Conservation (phyloP, 2,888 invertebrate genomes). For the Eumacrocentrus americanus region DNA sequence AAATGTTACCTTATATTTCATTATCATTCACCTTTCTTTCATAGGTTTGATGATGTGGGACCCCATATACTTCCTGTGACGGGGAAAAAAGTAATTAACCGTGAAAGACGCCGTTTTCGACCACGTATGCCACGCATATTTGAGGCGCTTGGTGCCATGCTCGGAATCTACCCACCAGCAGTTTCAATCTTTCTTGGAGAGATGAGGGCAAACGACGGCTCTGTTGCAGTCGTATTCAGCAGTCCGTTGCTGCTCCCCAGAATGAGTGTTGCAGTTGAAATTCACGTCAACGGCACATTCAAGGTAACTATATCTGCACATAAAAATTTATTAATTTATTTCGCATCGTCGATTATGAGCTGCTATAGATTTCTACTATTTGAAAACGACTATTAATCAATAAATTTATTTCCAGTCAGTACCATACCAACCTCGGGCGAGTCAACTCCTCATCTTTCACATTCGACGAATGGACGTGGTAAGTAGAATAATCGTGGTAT, state of each 20-base stretch:
- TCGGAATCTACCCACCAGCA: slow-evolving; percentile 9
- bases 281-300: slow-evolving; percentile 32
- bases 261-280: slow-evolving; percentile 11
- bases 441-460: no score
- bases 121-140: slow-evolving; percentile 11
- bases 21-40: no score
- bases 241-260: slow-evolving; percentile 16
- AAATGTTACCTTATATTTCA: no score
- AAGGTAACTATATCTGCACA: slow-evolving; percentile 20
- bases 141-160: background rate
- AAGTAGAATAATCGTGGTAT: no score
- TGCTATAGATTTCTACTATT: no score
- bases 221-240: slow-evolving; percentile 25
- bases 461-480: no score
- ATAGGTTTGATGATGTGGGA: background rate
- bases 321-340: slow-evolving; percentile 13
- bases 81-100: background rate
- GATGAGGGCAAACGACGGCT: slow-evolving; percentile 19
- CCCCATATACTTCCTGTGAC: background rate
- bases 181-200: slow-evolving; percentile 25
- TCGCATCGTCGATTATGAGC: background rate
- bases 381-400: no score
- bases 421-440: no score
- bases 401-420: no score
- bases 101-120: background rate